Conservation (phyloP, 2,888 invertebrate species). For the Eucriotettix oculatus region DNA sequence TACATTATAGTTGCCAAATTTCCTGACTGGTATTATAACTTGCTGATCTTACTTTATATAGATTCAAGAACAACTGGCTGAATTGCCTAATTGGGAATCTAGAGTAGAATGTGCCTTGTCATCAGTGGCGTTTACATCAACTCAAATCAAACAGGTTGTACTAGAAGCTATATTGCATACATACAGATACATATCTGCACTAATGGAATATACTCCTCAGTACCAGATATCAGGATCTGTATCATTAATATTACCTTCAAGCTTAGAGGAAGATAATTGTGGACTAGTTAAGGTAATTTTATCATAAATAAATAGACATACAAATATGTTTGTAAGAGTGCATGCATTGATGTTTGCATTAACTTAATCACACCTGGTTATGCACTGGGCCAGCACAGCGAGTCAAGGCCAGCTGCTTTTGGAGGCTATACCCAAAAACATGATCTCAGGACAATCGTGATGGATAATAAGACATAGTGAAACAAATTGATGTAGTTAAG, state of each 20-base stretch:
- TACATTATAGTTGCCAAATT: too few species aligned
- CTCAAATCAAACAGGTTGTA: background rate
- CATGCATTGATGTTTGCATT: background rate
- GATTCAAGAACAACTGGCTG: background rate
- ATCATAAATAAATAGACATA: background rate
- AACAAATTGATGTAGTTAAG: too few species aligned
- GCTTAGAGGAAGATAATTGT: conserved; percentile 1
- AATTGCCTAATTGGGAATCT: background rate
- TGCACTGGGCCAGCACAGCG: too few species aligned
- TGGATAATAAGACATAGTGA: too few species aligned
- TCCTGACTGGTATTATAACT: too few species aligned
- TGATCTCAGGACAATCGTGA: too few species aligned
- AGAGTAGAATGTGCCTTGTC: background rate
- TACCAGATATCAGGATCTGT: background rate
- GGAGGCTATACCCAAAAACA: too few species aligned
- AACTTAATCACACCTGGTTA: background rate
- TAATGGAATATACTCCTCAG: background rate
- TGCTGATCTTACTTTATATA: background rate
- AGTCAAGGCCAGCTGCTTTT: too few species aligned
- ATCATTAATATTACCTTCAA: background rate
- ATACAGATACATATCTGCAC: background rate
- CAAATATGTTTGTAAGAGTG: background rate
- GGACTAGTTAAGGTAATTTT: conserved; percentile 3
- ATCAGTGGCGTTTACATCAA: background rate
- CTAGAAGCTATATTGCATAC: background rate